Base-by-base conservation (phyloP, 1,140 invertebrate species). In the Heterodera carotae region DNA sequence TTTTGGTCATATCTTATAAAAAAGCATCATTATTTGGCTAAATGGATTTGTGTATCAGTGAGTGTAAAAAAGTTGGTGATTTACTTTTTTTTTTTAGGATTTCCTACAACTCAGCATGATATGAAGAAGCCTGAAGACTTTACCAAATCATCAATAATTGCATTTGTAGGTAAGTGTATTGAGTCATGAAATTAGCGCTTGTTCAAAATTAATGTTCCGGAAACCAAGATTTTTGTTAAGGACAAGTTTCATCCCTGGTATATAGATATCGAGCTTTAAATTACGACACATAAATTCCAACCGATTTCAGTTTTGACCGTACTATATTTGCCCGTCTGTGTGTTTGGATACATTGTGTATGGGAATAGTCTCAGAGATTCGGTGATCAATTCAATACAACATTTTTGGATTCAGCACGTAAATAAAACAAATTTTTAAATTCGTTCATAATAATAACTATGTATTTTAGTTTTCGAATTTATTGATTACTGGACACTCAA, bases 111-210 rank as follows among this genome's bases (percentile, higher is more conserved):
- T 60, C 73, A 83, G 66, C 82, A 83, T 67, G 82, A 83, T 43
- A 83, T 83, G 82, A 81, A 66, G 48, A 75, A 64, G 34, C 82
- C 82, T 15, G 62, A 77, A 2, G 80, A 89, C 43, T 90, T 90
- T 81, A 85, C 83, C 15, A 81, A 79, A 39, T 75, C 75, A 18
- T 64, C 82, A 29, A 78, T 83, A 22, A 22, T 83, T 22, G 82
- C 82, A 15, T 83, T 83, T 76, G n/a, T 66, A 48, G 82, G 81
- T 82, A 29, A 56, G 39, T 60, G 18, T 15, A 22, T 81, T 77
- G 74, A 25, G 48, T 64, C 8, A 33, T 31, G 2, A 18, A 80
- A 67, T 76, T 36, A n/a, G n/a, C n/a, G n/a, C n/a, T n/a, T n/a
- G n/a, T n/a, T n/a, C n/a, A n/a, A n/a, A n/a, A n/a, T n/a, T n/a